Evolutionary conservation across 2,888 invertebrate genomes (phyloP), one percentile per base, ranked within the genome.

Genomic region (Melikaiella ostensackeni): DNA sequence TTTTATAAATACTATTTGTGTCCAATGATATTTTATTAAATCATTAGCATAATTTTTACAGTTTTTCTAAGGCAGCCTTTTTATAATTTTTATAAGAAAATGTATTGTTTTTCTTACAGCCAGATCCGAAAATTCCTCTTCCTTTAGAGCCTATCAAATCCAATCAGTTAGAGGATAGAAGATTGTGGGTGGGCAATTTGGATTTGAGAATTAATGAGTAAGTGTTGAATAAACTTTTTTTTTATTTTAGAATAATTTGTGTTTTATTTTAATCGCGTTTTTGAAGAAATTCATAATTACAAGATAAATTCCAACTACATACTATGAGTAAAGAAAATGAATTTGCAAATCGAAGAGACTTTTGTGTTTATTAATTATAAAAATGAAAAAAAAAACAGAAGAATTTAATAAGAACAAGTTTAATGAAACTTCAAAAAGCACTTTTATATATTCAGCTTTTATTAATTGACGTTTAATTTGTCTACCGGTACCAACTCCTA

Each of bases 131-230:
- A 92, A 86, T 92, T 76, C 94, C 94, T 76, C 89, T 94, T 79
- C 92, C 93, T 81, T 88, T 94, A 85, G 94, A 94, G 86, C 94
- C 94, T 7, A 91, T 94, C 77, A 93, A 92, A 82, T 92, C 92
- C 30, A 92, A 87, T 78, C 92, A 93, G 79, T 89, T 93, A 3
- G 95, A 95, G 81, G 95, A 96, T 77, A 94, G 95, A 86, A 93
- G 97, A 87, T 92, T 98, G 66, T 98, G 98, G 98, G 96, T 98
- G 82, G 98, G 98, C 75, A 98, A 98, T 92, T 93, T 98, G 81
- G 98, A 98, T 92, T 93, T 95, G 11, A 93, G 97, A 91, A 94
- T 98, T 92, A 97, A 97, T 94, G 98, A 98, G 98, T 98, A 97
- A 97, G 98, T 94, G 92, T 89, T 86, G 86, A 70, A 83, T 80